phyloP scores from a whole-genome alignment of 2,888 invertebrate genomes.

The Cyclophora albipunctata region DNA sequence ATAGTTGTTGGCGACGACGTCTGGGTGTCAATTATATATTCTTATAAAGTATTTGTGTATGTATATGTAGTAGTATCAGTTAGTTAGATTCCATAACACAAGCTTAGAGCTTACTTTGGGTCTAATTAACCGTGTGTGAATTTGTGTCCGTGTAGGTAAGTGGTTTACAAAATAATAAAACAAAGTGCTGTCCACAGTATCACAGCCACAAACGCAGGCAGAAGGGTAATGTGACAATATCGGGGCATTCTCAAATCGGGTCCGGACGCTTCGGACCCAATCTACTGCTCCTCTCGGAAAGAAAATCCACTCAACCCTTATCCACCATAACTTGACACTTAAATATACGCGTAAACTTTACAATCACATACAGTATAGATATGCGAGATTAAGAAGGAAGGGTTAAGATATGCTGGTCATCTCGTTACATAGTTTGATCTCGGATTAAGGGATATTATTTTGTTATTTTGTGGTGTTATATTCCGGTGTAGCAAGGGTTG shows the following conservation, averaged over 20 bases:
- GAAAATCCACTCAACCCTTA: slow-evolving; percentile 36
- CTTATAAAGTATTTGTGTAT: no score
- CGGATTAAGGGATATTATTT: no score
- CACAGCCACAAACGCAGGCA: slow-evolving; percentile 29
- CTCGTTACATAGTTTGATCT: no score
- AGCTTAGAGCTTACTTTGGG: no score
- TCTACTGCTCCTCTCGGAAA: slow-evolving; percentile 48
- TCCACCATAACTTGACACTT: slow-evolving; percentile 29
- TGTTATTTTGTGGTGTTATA: no score
- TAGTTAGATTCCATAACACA: no score
- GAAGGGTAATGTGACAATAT: slow-evolving; percentile 50
- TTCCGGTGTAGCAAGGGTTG: no score
- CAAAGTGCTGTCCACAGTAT: slow-evolving; percentile 27
- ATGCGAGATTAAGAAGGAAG: slow-evolving; percentile 1
- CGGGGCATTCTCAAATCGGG: slow-evolving; percentile 57
- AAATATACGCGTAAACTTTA: slow-evolving; percentile 6
- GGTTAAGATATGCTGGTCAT: background rate
- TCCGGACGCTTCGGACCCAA: slow-evolving; percentile 50
- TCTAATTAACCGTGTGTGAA: no score
- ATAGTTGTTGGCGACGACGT: no score
- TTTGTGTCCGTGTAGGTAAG: no score
- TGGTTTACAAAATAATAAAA: background rate
- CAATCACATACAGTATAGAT: background rate
- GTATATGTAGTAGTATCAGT: no score
- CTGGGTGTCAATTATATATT: no score